A percentile compares a stretch with the other conserved stretches of the same genome.
Evolutionary conservation across 2,797 vertebrate genomes (phyloP).

Genomic region (Pyrocephalus nanus): DNA sequence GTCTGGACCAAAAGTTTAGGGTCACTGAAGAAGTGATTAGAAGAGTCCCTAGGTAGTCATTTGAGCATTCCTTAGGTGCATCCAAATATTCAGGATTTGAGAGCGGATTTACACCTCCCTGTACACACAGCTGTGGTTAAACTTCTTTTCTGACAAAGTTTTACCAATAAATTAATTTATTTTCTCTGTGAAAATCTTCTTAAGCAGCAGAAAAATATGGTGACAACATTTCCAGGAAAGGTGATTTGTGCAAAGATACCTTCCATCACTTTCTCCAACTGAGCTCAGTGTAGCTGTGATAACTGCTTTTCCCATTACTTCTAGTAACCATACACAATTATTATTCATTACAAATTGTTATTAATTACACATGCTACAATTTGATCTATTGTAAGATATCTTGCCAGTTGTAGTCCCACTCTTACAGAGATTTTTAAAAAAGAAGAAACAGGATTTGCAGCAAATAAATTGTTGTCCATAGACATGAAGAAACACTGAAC

Average conservation of each 20-base stretch:
- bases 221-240: not conserved
- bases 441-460: not conserved
- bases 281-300: not conserved
- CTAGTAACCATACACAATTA: not conserved
- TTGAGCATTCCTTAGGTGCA: not conserved
- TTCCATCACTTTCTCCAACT: not conserved
- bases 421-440: too few species aligned
- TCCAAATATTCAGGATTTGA: not conserved
- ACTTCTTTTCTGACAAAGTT: not conserved
- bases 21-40: not conserved
- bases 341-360: not conserved
- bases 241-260: not conserved
- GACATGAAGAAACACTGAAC: not conserved
- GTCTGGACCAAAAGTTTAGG: not conserved
- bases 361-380: not conserved
- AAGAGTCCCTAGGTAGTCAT: not conserved
- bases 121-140: not conserved
- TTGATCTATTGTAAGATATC: not conserved
- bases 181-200: not conserved
- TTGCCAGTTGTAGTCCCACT: not conserved
- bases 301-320: not conserved
- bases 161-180: not conserved
- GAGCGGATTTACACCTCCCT: not conserved
- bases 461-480: not conserved
- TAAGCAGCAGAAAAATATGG: not conserved